These are phyloP conservation scores for Sarcophilus harrisii DNA, from an alignment of 2,797 vertebrate species.

Conservation along the genomic window DNA sequence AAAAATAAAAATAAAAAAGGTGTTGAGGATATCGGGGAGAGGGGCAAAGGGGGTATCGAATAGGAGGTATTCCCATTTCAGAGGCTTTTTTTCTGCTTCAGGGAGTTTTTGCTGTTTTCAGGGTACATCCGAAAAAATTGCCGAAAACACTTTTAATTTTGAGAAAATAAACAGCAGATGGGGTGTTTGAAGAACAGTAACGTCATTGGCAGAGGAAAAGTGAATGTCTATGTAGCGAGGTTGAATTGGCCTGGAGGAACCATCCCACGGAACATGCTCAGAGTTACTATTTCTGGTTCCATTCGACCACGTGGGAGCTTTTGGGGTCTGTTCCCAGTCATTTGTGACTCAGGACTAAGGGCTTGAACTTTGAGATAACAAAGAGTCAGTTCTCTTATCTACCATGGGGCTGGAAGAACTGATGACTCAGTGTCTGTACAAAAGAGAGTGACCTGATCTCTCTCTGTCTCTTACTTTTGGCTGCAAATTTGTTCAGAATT, in stretches of 20 bases:
- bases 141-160: background rate
- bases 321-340: background rate
- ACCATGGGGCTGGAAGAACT: background rate
- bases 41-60: background rate
- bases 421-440: background rate
- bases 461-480: background rate
- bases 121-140: background rate
- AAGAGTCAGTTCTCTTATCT: background rate
- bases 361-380: background rate
- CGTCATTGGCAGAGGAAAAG: background rate
- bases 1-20: background rate
- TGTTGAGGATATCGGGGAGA: background rate
- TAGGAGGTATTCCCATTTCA: background rate
- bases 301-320: background rate
- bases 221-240: background rate
- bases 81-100: background rate
- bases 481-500: background rate
- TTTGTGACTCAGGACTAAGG: background rate
- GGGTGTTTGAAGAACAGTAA: background rate
- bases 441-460: background rate
- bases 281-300: background rate
- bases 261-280: background rate
- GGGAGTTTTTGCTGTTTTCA: background rate
- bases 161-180: conserved; percentile 5
- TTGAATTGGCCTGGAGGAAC: background rate